Conservation (phyloP, 2,797 vertebrate genomes). For the Selene dorsalis region DNA sequence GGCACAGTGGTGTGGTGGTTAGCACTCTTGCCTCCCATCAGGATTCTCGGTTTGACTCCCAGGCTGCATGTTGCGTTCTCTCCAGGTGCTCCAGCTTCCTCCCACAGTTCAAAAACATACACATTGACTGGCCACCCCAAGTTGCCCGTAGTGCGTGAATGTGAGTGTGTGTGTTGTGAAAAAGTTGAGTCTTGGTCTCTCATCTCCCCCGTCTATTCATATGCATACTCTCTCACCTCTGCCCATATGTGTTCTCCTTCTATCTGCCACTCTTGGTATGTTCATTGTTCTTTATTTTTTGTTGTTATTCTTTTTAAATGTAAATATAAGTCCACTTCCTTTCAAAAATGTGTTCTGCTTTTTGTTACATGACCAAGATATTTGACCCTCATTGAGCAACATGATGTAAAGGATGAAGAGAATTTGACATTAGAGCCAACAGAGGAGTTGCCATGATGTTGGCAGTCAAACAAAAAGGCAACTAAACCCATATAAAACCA, state of each 20-base stretch:
- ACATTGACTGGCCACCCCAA: too few species aligned
- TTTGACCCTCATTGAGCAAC: not conserved
- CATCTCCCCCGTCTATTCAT: too few species aligned
- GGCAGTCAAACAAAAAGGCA: not conserved
- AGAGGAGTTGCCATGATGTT: not conserved
- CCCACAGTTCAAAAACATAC: too few species aligned
- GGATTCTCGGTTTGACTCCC: too few species aligned
- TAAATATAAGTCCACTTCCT: not conserved
- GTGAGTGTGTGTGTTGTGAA: not conserved
- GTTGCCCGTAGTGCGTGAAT: too few species aligned
- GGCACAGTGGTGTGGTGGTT: too few species aligned
- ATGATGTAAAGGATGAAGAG: not conserved
- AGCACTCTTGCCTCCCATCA: too few species aligned
- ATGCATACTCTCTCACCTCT: not conserved
- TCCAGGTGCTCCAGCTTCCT: too few species aligned
- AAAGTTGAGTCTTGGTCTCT: not conserved
- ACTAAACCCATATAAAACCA: not conserved
- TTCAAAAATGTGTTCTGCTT: not conserved
- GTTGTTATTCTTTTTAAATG: not conserved
- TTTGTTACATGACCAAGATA: not conserved
- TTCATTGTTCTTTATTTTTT: not conserved
- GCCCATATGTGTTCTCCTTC: not conserved
- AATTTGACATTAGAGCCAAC: not conserved
- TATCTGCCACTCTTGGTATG: not conserved
- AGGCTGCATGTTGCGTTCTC: too few species aligned